Percentiles rank a stretch among this genome's conserved stretches.
Conservation (phyloP, 2,888 invertebrate species). For the Geotrupes spiniger region DNA sequence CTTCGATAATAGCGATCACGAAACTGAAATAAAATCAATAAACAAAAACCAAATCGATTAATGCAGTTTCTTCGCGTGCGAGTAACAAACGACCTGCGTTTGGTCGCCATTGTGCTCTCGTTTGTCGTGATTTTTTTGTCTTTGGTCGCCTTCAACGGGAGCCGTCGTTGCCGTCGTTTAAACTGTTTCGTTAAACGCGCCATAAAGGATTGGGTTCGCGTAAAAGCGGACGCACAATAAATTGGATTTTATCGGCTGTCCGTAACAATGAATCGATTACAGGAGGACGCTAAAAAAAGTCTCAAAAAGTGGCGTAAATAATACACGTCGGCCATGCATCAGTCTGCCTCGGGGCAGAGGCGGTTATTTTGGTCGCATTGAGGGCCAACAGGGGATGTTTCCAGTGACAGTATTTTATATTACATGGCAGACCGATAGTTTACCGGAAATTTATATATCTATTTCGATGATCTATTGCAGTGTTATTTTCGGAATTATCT, state of each 20-base stretch:
- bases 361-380: conserved; percentile 39
- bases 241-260: conserved; percentile 7
- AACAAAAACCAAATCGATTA: too few relatives aligned
- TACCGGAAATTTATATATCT: conserved; percentile 46
- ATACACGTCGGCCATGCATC: conserved; percentile 30
- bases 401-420: conserved; percentile 40
- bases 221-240: too few relatives aligned
- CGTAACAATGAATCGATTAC: conserved; percentile 6
- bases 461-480: conserved; percentile 44
- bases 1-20: too few relatives aligned
- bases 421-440: conserved; percentile 43
- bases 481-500: conserved; percentile 20
- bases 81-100: too few relatives aligned
- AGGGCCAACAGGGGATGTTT: conserved; percentile 25
- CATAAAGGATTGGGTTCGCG: conserved; percentile 1
- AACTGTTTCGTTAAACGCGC: background rate
- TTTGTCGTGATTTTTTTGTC: too few relatives aligned
- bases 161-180: background rate
- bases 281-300: conserved; percentile 1
- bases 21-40: too few relatives aligned
- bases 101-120: too few relatives aligned
- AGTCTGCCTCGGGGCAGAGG: conserved; percentile 31
- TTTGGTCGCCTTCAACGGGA: too few relatives aligned
- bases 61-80: too few relatives aligned
- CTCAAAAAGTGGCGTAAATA: conserved; percentile 23